Base-by-base conservation (phyloP, 2,113 vertebrate species). In the Apteryx owenii region DNA sequence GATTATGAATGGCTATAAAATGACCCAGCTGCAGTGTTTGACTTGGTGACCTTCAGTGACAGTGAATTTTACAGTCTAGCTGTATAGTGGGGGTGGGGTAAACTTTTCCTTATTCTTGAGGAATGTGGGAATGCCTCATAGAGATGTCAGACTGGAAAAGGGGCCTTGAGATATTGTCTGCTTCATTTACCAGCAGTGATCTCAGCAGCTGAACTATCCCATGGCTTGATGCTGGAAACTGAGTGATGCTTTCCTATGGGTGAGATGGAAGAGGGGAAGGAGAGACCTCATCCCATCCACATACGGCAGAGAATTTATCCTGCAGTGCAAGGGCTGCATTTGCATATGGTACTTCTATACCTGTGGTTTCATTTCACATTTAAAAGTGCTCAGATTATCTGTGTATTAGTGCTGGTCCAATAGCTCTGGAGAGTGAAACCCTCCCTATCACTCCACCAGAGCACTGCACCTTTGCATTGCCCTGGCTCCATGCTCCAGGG, bases 1-100 rank as follows among this genome's bases (percentile, higher is more conserved):
- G 62, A 91, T 94, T 85, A 84, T 93, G 91, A 95, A 91, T 95
- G 51, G 64, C 68, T 93, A 48, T 93, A 83, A 95, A 93, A 91
- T 81, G 46, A 89, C 91, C 71, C 85, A 94, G 87, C 94, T 93
- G 72, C 60, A 73, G 46, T 66, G 20, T 83, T 94, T 96, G 91
- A 85, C 91, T 78, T 94, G 50, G 29, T 95, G 79, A 95, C 91
- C 89, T 91, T 90, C 85, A 66, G 81, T 85, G 87, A 94, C 64
- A 82, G 65, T 73, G 64, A 75, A 94, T 94, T 94, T 75, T 81
- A 68, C 71, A 54, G 81, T 42, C 51, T 87, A 44, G 16, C 44
- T 83, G 8, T 68, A 46, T 21, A 42, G n/a, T 64, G 66, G 20
- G 40, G 16, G 13, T 68, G 28, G 4, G 33, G 21, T 80, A 91